Evolutionary conservation across 53 echinoderm and acorn worm species (phyloP).

Genomic region (Stichopus horrens): DNA sequence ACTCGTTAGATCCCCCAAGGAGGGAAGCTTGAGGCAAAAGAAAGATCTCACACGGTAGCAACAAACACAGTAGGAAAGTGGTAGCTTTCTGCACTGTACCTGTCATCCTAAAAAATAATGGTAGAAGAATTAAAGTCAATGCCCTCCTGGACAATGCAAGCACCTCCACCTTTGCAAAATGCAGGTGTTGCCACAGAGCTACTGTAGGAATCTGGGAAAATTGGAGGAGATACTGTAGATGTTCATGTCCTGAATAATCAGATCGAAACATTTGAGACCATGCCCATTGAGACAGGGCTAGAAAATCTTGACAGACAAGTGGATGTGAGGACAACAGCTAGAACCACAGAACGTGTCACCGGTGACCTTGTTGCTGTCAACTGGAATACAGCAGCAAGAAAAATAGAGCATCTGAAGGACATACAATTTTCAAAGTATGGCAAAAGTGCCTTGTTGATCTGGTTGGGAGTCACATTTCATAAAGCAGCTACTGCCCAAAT

Average conservation of each 20-base stretch:
- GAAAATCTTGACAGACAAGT: slow-evolving; percentile 2
- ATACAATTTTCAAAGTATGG: too few relatives aligned
- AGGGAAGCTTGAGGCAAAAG: too few relatives aligned
- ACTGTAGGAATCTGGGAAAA: neutral
- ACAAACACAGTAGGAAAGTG: neutral
- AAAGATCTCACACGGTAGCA: neutral
- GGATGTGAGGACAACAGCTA: neutral
- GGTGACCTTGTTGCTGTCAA: neutral
- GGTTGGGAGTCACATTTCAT: too few relatives aligned
- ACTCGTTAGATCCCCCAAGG: too few relatives aligned
- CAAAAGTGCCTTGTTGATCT: too few relatives aligned
- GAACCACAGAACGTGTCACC: neutral
- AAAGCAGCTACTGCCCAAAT: too few relatives aligned
- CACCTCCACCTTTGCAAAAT: neutral
- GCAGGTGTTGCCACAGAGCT: slow-evolving; percentile 24
- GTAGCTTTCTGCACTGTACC: slow-evolving; percentile 21
- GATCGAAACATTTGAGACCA: slow-evolving; percentile 27
- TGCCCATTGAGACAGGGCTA: neutral
- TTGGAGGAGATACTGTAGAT: neutral
- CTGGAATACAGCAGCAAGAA: slow-evolving; percentile 1
- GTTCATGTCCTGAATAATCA: slow-evolving; percentile 26
- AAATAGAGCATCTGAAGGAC: slow-evolving; percentile 21
- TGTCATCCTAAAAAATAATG: slow-evolving; percentile 21
- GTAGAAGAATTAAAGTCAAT: slow-evolving; percentile 17
- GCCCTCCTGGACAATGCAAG: slow-evolving; percentile 33